A percentile compares a stretch with the other conserved stretches of the same genome.
These are phyloP conservation scores for Ceratina australensis DNA, from an alignment of 1,140 invertebrate genomes.

Conservation along the genomic window DNA sequence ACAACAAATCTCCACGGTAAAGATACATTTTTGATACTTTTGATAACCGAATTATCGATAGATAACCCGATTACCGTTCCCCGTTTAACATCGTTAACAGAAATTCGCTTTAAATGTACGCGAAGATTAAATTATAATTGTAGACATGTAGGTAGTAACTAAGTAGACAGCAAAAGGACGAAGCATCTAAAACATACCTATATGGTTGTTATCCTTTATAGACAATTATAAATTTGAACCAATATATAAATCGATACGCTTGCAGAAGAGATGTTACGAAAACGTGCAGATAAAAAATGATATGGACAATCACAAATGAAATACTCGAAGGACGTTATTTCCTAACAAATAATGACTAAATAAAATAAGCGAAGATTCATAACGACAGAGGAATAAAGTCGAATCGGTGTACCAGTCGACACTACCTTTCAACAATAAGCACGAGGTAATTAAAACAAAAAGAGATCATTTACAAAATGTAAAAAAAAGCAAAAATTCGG, in stretches of 20 bases:
- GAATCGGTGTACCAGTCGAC: slow-evolving; percentile 53
- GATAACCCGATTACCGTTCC: not conserved
- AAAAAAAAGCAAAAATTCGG: slow-evolving; percentile 7
- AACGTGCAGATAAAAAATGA: slow-evolving; percentile 6
- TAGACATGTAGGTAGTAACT: not conserved
- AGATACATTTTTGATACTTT: slow-evolving; percentile 41
- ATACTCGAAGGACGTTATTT: slow-evolving; percentile 31
- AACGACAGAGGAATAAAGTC: slow-evolving; percentile 48
- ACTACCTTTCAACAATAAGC: not conserved
- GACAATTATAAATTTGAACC: not conserved
- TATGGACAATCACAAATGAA: not conserved
- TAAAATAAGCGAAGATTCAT: slow-evolving; percentile 66
- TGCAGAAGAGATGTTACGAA: not conserved
- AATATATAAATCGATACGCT: not conserved
- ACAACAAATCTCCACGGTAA: not conserved
- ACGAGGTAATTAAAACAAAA: not conserved
- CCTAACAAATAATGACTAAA: slow-evolving; percentile 35
- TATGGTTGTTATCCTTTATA: not conserved
- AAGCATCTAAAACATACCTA: slow-evolving; percentile 16
- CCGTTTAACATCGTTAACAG: too few relatives aligned
- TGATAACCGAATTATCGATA: not conserved
- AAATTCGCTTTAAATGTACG: too few relatives aligned
- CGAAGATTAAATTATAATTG: too few relatives aligned
- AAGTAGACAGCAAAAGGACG: not conserved
- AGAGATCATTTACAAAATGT: not conserved